Percentiles rank a stretch among this genome's conserved stretches.
These are phyloP conservation scores for Tipula lateralis DNA, from an alignment of 2,888 invertebrate species.

Conservation along the genomic window DNA sequence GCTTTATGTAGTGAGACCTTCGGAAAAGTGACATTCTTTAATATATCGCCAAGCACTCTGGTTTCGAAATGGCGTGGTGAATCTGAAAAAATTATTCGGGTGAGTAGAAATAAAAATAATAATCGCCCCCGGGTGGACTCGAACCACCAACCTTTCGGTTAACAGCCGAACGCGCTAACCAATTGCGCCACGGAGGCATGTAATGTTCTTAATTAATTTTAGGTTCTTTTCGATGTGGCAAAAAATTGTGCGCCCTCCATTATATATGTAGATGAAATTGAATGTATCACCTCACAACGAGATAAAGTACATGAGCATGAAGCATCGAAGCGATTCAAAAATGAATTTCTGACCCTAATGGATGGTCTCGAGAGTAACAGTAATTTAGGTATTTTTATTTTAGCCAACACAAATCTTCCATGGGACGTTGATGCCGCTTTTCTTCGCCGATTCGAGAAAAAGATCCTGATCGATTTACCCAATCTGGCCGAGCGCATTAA, in stretches of 20 bases:
- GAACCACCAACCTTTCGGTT: conserved; percentile 32
- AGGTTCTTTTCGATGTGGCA: conserved; percentile 85
- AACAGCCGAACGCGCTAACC: conserved; percentile 32
- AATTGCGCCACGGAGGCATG: conserved; percentile 31
- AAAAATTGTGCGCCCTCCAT: conserved; percentile 79
- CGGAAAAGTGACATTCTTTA: conserved; percentile 74
- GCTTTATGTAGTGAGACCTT: conserved; percentile 76
- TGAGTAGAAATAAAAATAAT: conserved; percentile 43
- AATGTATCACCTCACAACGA: conserved; percentile 69
- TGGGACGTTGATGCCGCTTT: conserved; percentile 91
- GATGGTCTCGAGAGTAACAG: conserved; percentile 67
- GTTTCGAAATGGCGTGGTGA: conserved; percentile 97
- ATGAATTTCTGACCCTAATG: conserved; percentile 80
- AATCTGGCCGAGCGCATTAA: conserved; percentile 58
- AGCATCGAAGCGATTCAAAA: conserved; percentile 80
- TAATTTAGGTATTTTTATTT: conserved; percentile 61
- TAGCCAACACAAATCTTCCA: conserved; percentile 88
- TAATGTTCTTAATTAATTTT: conserved; percentile 13
- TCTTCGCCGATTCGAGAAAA: conserved; percentile 80
- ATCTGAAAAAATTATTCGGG: conserved; percentile 86
- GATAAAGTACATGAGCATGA: conserved; percentile 71
- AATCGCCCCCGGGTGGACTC: conserved; percentile 31
- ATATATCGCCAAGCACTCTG: conserved; percentile 80
- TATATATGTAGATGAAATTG: conserved; percentile 90
- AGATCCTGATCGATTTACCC: conserved; percentile 76